A percentile compares a stretch with the other conserved stretches of the same genome.
Conservation (phyloP, 1,140 invertebrate species). For the Pteromalus puparum region DNA sequence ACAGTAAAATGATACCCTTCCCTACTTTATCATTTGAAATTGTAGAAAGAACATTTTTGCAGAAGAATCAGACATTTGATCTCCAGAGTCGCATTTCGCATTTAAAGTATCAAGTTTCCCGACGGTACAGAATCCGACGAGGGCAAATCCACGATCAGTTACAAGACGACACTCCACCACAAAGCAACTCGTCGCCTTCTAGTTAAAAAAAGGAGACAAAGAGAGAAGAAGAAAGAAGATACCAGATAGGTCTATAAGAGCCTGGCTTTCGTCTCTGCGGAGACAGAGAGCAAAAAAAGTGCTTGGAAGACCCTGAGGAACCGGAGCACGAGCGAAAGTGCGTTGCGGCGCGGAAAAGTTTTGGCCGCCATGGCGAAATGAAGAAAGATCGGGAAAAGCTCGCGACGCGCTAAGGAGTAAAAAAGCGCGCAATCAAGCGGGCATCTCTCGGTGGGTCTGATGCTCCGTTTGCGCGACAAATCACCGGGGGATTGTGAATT, state of each 20-base stretch:
- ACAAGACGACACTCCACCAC: not conserved
- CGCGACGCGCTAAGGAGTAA: not conserved
- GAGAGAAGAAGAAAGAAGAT: not conserved
- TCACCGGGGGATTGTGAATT: not conserved
- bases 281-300: not conserved
- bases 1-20: not conserved
- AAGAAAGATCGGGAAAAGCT: slow-evolving; percentile 38
- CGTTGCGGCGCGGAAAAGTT: slow-evolving; percentile 1
- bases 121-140: not conserved
- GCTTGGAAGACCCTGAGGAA: not conserved
- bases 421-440: slow-evolving; percentile 2
- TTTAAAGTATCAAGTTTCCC: not conserved
- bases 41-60: not conserved
- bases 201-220: not conserved
- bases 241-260: not conserved
- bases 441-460: slow-evolving; percentile 11
- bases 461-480: not conserved
- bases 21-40: not conserved
- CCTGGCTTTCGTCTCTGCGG: not conserved
- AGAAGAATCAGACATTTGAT: not conserved
- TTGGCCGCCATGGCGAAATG: not conserved
- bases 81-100: not conserved
- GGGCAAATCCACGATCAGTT: not conserved
- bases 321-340: not conserved
- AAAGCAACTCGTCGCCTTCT: not conserved